phyloP scores from a whole-genome alignment of 1,140 invertebrate genomes.

The Trachymyrmex septentrionalis region DNA sequence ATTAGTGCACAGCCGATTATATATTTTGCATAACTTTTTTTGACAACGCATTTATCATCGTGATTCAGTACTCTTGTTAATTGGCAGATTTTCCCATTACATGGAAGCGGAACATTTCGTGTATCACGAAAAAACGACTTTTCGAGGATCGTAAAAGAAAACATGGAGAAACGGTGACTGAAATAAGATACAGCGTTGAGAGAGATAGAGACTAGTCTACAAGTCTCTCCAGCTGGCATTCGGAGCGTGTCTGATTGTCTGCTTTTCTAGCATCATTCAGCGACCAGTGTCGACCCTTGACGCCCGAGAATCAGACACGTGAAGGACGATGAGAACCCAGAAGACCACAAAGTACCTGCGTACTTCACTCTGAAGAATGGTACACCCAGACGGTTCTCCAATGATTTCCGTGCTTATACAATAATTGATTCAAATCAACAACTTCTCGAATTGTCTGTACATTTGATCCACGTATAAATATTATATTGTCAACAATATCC shows the following conservation, averaged over 20 bases:
- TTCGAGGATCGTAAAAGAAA: not conserved
- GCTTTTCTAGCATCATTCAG: conserved; percentile 73
- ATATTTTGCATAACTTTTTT: not conserved
- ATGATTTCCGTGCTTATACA: conserved; percentile 1
- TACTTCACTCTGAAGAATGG: conserved; percentile 50
- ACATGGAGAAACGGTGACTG: not conserved
- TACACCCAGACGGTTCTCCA: not conserved
- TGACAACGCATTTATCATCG: not conserved
- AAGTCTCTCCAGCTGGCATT: conserved; percentile 63
- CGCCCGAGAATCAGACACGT: conserved; percentile 42
- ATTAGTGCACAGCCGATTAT: not conserved
- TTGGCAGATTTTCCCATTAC: not conserved
- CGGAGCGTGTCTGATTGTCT: conserved; percentile 78
- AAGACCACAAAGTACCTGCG: conserved; percentile 59
- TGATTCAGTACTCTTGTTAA: not conserved
- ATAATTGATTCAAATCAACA: not conserved
- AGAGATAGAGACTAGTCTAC: conserved; percentile 36
- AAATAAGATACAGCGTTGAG: conserved; percentile 36
- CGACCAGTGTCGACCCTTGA: conserved; percentile 62
- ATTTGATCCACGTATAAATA: not conserved
- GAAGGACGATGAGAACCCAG: conserved; percentile 55
- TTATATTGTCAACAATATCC: not conserved
- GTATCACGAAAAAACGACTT: not conserved
- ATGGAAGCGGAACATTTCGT: not conserved
- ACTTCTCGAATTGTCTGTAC: conserved; percentile 1